These are phyloP conservation scores for Megaceryle torquata DNA, from an alignment of 2,113 vertebrate genomes.

Conservation along the genomic window DNA sequence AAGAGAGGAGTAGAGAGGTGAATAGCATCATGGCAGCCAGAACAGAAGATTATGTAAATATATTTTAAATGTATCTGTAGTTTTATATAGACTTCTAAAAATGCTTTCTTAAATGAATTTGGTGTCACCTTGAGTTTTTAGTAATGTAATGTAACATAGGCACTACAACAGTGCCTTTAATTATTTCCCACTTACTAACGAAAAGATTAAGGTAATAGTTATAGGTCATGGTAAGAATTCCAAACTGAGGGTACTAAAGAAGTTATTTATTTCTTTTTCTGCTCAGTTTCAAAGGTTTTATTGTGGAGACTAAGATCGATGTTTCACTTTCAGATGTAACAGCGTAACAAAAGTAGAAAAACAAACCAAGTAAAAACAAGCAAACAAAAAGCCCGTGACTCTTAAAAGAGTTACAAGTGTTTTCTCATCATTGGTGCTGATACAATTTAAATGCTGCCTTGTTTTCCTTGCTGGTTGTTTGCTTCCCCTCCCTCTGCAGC, in stretches of 20 bases:
- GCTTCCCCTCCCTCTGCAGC: constrained; percentile 28
- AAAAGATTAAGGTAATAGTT: not conserved
- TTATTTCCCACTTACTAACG: not conserved
- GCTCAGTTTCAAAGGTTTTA: fast-evolving
- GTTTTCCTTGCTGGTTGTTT: not conserved
- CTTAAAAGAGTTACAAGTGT: not conserved
- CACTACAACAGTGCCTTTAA: not conserved
- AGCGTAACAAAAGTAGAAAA: not conserved
- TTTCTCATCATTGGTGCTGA: not conserved
- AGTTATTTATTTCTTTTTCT: not conserved
- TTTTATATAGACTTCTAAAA: not conserved
- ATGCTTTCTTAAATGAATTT: fast-evolving
- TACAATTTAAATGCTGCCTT: fast-evolving
- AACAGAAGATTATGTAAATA: constrained; percentile 49
- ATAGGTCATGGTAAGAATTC: not conserved
- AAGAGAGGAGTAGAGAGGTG: fast-evolving
- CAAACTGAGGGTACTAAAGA: fast-evolving
- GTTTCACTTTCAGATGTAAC: not conserved
- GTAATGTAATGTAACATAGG: not conserved
- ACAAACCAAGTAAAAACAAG: fast-evolving
- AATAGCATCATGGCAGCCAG: not conserved
- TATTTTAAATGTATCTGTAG: not conserved
- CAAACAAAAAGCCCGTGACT: fast-evolving
- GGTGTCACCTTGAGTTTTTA: fast-evolving
- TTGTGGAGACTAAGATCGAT: not conserved